A percentile compares a stretch with the other conserved stretches of the same genome.
phyloP scores from a whole-genome alignment of 2,113 vertebrate species.

The Oryzias javanicus region DNA sequence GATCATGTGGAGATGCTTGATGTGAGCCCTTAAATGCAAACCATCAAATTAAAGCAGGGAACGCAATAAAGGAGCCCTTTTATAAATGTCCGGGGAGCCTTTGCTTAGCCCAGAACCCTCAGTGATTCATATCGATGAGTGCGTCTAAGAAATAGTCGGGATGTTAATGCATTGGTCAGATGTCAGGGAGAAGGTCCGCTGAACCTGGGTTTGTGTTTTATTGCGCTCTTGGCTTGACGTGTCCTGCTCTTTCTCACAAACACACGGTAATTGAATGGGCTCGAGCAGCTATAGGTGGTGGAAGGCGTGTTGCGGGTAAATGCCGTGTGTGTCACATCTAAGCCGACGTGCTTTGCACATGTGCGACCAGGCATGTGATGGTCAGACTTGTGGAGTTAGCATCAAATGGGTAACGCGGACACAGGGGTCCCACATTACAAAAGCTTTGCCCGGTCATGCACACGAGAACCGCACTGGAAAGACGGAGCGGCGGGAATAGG shows the following conservation, averaged over 20 bases:
- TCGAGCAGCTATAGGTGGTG: conserved; percentile 60
- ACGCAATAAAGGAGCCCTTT: conserved; percentile 24
- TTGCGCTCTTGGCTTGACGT: conserved; percentile 66
- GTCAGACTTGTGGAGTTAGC: conserved; percentile 72
- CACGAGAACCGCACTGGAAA: conserved; percentile 46
- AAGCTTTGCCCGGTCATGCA: conserved; percentile 59
- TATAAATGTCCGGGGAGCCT: conserved; percentile 26
- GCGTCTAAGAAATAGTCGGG: conserved; percentile 30
- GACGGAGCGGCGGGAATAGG: conserved; percentile 40
- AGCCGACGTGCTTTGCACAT: conserved; percentile 72
- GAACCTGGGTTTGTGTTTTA: conserved; percentile 68
- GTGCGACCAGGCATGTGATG: conserved; percentile 74
- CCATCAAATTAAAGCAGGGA: conserved; percentile 24
- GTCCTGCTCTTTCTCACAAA: conserved; percentile 81
- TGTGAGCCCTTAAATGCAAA: conserved; percentile 36
- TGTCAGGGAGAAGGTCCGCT: conserved; percentile 61
- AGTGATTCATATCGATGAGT: conserved; percentile 46
- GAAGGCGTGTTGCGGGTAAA: conserved; percentile 55
- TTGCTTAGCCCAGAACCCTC: conserved; percentile 11
- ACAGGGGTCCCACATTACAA: conserved; percentile 60
- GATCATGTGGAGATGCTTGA: conserved; percentile 45
- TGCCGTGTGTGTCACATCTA: conserved; percentile 58
- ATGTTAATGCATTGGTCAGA: conserved; percentile 73
- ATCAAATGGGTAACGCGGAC: conserved; percentile 68
- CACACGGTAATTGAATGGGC: conserved; percentile 79